Evolutionary conservation across 1,140 invertebrate genomes (phyloP), one percentile per base, ranked within the genome.

Genomic region (Drosophila nannoptera): DNA sequence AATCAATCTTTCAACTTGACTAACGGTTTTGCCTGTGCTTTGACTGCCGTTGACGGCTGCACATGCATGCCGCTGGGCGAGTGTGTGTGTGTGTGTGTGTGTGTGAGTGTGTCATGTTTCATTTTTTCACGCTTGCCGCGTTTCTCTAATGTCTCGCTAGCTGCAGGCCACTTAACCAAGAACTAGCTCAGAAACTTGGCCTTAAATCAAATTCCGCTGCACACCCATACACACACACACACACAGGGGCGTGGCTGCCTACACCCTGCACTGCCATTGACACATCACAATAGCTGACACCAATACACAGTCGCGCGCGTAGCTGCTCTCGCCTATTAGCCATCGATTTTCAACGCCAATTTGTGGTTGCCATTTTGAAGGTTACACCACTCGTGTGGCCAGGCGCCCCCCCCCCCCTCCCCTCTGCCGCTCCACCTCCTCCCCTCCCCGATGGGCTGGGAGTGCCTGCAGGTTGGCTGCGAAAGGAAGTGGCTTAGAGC

Each of bases 1-100:
- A 86, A 86, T 86, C 81, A 86, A 86, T 86, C 81, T 86, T 86
- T 87, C 77, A 81, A 81, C 74, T 77, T 86, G 81, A 72, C 81
- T 81, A 86, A 86, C 75, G 77, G 70, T 81, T 86, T 77, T 69
- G 70, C 81, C 74, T 72, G 56, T 72, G 77, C 81, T 86, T 83
- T 84, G 75, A 78, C 78, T 78, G 78, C 71, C 76, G 75, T 80
- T 84, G 81, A 83, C 65, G 64, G 55, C 38, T 43, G 0, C 16
- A 46, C 43, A 46, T 46, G 43, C 43, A 46, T 46, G 43, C 5
- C 5, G 16, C 43, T 5, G 43, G 16, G 43, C 31, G 8, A n/a
- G 22, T 35, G 12, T 49, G 48, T 56, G 50, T 35, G 49, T 36
- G 55, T 54, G 45, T 55, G 35, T 52, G 42, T 32, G 52, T 68